Conservation (phyloP, 2,888 invertebrate species). For the Aelia acuminata region DNA sequence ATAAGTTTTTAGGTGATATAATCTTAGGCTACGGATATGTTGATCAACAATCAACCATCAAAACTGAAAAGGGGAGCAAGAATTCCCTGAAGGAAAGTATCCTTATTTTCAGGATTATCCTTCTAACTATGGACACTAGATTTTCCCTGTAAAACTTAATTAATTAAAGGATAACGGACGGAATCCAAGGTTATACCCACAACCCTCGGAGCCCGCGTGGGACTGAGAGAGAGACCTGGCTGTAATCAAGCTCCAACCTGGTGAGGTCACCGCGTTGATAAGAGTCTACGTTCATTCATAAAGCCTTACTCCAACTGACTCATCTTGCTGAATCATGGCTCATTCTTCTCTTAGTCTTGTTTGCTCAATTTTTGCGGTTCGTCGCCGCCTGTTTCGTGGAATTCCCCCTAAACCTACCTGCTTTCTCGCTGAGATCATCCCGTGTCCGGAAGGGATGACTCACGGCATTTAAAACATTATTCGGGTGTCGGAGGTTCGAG, state of each 20-base stretch:
- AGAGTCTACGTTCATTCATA: constrained; percentile 24
- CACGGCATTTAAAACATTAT: not conserved
- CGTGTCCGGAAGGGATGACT: not conserved
- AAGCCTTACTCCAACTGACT: constrained; percentile 20
- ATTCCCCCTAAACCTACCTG: not conserved
- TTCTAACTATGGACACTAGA: not conserved
- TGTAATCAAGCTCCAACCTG: constrained; percentile 1
- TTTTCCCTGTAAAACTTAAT: not conserved
- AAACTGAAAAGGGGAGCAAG: too few relatives aligned
- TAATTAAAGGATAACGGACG: not conserved
- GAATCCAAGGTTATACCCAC: too few relatives aligned
- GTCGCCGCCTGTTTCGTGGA: not conserved
- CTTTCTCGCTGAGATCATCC: constrained; percentile 14
- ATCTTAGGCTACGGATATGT: too few relatives aligned
- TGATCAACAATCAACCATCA: too few relatives aligned
- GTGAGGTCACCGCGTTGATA: constrained; percentile 26
- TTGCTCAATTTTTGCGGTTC: constrained; percentile 9
- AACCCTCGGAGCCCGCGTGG: not conserved
- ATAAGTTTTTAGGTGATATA: too few relatives aligned
- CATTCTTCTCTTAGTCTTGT: not conserved
- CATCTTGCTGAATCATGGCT: constrained; percentile 13
- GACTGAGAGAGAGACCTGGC: not conserved
- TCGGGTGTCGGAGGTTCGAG: not conserved
- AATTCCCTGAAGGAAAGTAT: not conserved
- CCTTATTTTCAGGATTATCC: not conserved